A percentile compares a stretch with the other conserved stretches of the same genome.
Evolutionary conservation across 2,888 invertebrate genomes (phyloP).

Genomic region (Tachina fera): DNA sequence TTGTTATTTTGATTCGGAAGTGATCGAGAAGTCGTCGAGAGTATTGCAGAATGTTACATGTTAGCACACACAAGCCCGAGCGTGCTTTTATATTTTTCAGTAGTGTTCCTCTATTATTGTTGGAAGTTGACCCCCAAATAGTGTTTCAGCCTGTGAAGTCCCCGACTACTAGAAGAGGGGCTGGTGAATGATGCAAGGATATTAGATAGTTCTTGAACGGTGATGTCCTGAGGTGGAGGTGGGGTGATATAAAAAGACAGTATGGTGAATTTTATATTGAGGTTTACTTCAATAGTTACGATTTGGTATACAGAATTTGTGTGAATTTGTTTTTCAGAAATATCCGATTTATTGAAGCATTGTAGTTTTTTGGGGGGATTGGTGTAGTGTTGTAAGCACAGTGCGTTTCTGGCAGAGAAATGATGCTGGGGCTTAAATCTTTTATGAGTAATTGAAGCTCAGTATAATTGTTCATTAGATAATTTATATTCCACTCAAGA

Average conservation of each 20-base stretch:
- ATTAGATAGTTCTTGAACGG: not conserved
- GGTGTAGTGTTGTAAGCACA: not conserved
- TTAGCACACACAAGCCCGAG: not conserved
- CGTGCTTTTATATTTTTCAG: not conserved
- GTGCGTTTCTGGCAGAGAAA: not conserved
- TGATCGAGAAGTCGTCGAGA: too few relatives aligned
- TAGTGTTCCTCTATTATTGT: not conserved
- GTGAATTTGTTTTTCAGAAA: not conserved
- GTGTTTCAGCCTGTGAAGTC: not conserved
- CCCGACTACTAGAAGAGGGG: not conserved
- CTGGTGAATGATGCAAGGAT: not conserved
- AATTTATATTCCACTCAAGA: not conserved
- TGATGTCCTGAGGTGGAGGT: not conserved
- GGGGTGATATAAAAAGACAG: not conserved
- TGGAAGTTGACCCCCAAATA: not conserved
- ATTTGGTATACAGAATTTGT: not conserved
- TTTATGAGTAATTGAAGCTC: not conserved
- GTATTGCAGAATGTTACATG: too few relatives aligned
- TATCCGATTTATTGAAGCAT: not conserved
- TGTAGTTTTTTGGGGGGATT: conserved; percentile 23
- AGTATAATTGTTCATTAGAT: not conserved
- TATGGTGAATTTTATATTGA: not conserved
- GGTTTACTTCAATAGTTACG: not conserved
- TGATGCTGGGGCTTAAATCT: too few relatives aligned
- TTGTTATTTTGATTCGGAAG: not conserved